phyloP scores from a whole-genome alignment of 2,113 vertebrate genomes.

The Erythrocebus patas region DNA sequence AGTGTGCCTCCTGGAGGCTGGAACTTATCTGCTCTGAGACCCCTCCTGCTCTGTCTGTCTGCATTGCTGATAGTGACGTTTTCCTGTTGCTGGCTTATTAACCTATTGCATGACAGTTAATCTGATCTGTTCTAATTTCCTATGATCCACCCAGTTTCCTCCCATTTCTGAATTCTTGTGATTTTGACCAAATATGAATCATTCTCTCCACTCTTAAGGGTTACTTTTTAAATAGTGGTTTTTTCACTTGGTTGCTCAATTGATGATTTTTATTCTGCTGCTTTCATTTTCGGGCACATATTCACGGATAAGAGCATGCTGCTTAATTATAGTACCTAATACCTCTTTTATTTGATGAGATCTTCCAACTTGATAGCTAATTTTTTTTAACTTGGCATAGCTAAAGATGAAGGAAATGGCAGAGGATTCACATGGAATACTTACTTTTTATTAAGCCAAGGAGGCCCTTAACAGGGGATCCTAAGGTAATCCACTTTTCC shows the following conservation, averaged over 20 bases:
- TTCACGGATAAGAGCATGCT: conserved; percentile 36
- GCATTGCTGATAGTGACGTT: conserved; percentile 49
- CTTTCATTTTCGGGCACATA: conserved; percentile 52
- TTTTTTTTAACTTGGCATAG: conserved; percentile 68
- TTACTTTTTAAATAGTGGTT: conserved; percentile 43
- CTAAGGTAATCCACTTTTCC: conserved; percentile 53
- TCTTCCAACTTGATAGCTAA: conserved; percentile 66
- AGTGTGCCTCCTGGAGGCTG: conserved; percentile 20
- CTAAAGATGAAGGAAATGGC: conserved; percentile 68
- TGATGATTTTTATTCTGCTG: conserved; percentile 67
- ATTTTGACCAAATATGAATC: conserved; percentile 55
- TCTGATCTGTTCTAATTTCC: conserved; percentile 54
- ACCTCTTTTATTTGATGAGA: conserved; percentile 69
- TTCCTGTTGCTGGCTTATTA: conserved; percentile 59
- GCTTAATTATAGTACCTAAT: conserved; percentile 59
- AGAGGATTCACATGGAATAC: conserved; percentile 59
- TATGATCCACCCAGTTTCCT: conserved; percentile 61
- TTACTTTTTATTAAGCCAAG: conserved; percentile 57
- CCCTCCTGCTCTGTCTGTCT: conserved; percentile 66
- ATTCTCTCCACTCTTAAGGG: conserved; percentile 66
- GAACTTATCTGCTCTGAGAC: not conserved
- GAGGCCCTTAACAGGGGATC: conserved; percentile 57
- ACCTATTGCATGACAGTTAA: conserved; percentile 66
- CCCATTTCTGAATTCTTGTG: conserved; percentile 60
- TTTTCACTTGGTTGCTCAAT: conserved; percentile 41